Base-by-base conservation (phyloP, 2,113 vertebrate genomes). In the Gadus macrocephalus region DNA sequence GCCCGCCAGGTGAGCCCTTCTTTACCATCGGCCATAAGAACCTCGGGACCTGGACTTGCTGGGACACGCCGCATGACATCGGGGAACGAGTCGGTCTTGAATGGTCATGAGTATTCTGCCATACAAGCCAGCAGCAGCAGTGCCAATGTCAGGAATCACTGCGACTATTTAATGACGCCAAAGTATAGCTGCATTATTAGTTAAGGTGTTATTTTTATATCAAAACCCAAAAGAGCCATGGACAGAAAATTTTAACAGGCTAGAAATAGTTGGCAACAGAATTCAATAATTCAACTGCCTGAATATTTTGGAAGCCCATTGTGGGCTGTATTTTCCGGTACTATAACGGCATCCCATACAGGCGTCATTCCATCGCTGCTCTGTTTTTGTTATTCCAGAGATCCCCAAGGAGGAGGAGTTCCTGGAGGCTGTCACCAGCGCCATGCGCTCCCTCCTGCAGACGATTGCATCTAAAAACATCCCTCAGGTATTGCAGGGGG, bases 401-500 rank as follows among this genome's bases (percentile, higher is more conserved):
- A 90, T 95, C 35, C 87, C 91, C 71, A 92, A 93, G 83, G 92
- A 95, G 28, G 89, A 90, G 66, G 96, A 99, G 84, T 98, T 98
- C 78, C 89, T 98, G 15, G 97, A 99, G 91, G 95, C 96, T 0
- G 90, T 95, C 72, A 97, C 94, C 74, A 92, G 96, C 8, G 97
- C 97, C 69, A 87, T 98, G 85, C 91, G 97, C 16, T 95, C 96
- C 68, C 92, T 98, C 53, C 80, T 99, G 58, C 95, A 98, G 89
- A 95, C 93, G 78, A 93, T 96, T 86, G 94, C 96, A n/a, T 95
- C 94, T 68, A 94, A 94, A 86, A 95, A 93, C 78, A 95, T 98
- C 82, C 78, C 96, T 28, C 95, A 97, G 94, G 97, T 99, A 77
- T 9, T 49, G 42, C 9, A 49, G 42, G 42, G 42, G 42, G 25